Conservation (phyloP, 2,888 invertebrate species). For the Aphodius granarius region DNA sequence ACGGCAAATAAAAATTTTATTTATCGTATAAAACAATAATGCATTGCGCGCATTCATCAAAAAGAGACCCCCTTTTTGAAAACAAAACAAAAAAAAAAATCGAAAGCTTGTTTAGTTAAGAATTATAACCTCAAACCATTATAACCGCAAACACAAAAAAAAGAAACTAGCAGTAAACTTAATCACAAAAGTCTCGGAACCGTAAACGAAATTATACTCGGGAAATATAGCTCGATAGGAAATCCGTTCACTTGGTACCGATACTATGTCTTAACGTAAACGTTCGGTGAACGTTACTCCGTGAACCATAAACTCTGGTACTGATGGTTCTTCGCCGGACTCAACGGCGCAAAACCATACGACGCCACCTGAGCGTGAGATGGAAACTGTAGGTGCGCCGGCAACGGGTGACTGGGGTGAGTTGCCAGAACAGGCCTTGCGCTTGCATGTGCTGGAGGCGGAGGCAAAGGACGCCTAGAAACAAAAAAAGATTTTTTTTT, state of each 20-base stretch:
- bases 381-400: constrained; percentile 80
- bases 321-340: constrained; percentile 71
- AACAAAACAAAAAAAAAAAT: background rate
- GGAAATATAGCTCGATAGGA: background rate
- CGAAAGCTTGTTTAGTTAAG: background rate
- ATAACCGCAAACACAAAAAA: background rate
- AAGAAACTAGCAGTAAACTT: background rate
- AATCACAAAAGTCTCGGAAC: background rate
- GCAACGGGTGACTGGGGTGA: constrained; percentile 75
- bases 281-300: constrained; percentile 56
- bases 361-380: constrained; percentile 64
- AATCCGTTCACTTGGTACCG: background rate
- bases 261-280: background rate
- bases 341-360: constrained; percentile 70
- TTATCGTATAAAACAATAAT: background rate
- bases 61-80: background rate
- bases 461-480: constrained; percentile 64
- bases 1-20: background rate
- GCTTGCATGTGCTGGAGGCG: constrained; percentile 81
- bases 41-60: background rate
- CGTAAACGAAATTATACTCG: background rate
- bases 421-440: constrained; percentile 67
- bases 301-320: constrained; percentile 77
- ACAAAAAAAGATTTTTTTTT: too few relatives aligned
- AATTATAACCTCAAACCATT: background rate